Percentiles rank a stretch among this genome's conserved stretches.
Conservation (phyloP, 2,888 invertebrate genomes). For the Diarsia mendica region DNA sequence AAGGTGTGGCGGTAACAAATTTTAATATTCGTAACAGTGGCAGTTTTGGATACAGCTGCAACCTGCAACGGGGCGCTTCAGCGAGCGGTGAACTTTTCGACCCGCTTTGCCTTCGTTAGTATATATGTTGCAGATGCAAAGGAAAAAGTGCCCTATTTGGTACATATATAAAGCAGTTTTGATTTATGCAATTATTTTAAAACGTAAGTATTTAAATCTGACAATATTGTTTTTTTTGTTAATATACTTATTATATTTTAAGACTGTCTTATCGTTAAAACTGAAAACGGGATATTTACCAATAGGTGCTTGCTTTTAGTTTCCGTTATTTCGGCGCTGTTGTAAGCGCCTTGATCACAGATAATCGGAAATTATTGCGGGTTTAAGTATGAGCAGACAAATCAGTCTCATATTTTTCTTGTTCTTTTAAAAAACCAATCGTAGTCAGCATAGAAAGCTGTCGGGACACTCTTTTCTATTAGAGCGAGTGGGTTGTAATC, state of each 20-base stretch:
- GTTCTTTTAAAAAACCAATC: no score
- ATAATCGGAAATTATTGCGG: no score
- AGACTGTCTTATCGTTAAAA: not conserved
- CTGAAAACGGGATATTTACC: no score
- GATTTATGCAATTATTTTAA: not conserved
- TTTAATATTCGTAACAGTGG: conserved; percentile 18
- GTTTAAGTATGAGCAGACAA: no score
- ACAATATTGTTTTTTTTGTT: not conserved
- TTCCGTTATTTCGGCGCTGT: no score
- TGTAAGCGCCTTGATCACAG: no score
- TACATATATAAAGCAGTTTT: not conserved
- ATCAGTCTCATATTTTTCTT: no score
- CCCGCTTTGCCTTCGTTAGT: not conserved
- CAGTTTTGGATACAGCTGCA: conserved; percentile 39
- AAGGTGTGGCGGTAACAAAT: conserved; percentile 2
- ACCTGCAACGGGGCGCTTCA: conserved; percentile 9
- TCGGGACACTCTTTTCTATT: not conserved
- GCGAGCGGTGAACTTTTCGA: not conserved
- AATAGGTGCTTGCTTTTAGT: no score
- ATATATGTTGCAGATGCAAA: not conserved
- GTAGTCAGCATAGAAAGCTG: not conserved
- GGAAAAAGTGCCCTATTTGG: not conserved
- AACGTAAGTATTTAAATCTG: not conserved
- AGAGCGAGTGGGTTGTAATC: not conserved
- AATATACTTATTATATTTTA: not conserved